Evolutionary conservation across 2,888 invertebrate species (phyloP).

Genomic region (Ceraclea dissimilis): DNA sequence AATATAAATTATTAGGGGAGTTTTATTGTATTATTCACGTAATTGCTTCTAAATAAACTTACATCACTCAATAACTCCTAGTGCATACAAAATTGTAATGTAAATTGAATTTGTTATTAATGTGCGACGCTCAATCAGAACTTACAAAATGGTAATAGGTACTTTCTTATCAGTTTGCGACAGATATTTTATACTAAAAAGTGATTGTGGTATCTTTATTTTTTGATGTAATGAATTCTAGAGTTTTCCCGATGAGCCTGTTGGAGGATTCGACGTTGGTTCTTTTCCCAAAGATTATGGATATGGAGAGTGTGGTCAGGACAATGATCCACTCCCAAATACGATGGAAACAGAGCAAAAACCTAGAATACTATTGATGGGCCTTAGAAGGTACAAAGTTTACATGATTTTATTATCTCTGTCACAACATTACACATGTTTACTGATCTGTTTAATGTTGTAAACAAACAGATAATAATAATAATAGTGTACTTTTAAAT

Average conservation of each 20-base stretch:
- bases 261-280: conserved; percentile 46
- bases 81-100: background rate
- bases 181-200: too few relatives aligned
- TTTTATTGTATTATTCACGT: too few relatives aligned
- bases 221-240: conserved; percentile 27
- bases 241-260: conserved; percentile 51
- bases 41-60: too few relatives aligned
- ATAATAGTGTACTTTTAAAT: too few relatives aligned
- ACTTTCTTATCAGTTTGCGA: too few relatives aligned
- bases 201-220: too few relatives aligned
- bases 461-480: too few relatives aligned
- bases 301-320: conserved; percentile 82
- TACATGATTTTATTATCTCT: background rate
- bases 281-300: conserved; percentile 89
- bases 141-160: background rate
- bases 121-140: background rate
- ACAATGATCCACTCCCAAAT: conserved; percentile 57
- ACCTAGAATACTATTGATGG: conserved; percentile 92
- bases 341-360: conserved; percentile 69
- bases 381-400: conserved; percentile 65
- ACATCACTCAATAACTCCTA: too few relatives aligned
- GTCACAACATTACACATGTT: too few relatives aligned
- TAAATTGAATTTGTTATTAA: background rate
- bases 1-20: too few relatives aligned
- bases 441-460: too few relatives aligned